A percentile compares a stretch with the other conserved stretches of the same genome.
phyloP scores from a whole-genome alignment of 2,113 vertebrate genomes.

The Notiomystis cincta region DNA sequence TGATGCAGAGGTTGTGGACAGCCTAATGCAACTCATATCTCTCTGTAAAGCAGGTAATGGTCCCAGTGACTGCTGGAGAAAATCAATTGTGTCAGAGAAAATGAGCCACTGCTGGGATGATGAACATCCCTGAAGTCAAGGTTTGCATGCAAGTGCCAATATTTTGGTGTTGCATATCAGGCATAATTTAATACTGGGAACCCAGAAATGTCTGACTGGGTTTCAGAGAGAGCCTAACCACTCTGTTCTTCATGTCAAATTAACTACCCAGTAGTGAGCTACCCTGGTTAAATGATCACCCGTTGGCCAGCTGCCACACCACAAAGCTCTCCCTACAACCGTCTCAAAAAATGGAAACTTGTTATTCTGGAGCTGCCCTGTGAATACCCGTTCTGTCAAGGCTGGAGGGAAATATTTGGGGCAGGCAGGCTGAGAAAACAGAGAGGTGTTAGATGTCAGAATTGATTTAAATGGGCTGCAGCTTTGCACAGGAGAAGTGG shows the following conservation, averaged over 20 bases:
- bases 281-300: conserved; percentile 51
- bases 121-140: conserved; percentile 48
- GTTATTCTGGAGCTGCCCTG: conserved; percentile 63
- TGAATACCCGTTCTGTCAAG: conserved; percentile 69
- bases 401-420: conserved; percentile 67
- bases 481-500: neutral
- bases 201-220: conserved; percentile 5
- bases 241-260: conserved; percentile 62
- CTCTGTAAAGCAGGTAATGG: conserved; percentile 41
- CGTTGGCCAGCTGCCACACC: conserved; percentile 73
- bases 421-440: conserved; percentile 67
- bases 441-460: conserved; percentile 70
- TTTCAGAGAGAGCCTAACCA: conserved; percentile 46
- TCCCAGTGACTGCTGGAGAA: conserved; percentile 28
- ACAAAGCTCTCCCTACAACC: conserved; percentile 60
- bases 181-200: conserved; percentile 64
- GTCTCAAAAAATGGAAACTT: conserved; percentile 69
- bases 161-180: conserved; percentile 58
- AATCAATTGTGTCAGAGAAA: conserved; percentile 60
- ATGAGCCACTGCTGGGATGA: conserved; percentile 50
- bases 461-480: conserved; percentile 70
- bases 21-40: neutral
- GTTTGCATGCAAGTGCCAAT: conserved; percentile 35
- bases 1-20: conserved; percentile 11
- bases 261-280: conserved; percentile 53